Percentiles rank a stretch among this genome's conserved stretches.
phyloP scores from a whole-genome alignment of 2,113 vertebrate genomes.

The Gymnarchus niloticus region DNA sequence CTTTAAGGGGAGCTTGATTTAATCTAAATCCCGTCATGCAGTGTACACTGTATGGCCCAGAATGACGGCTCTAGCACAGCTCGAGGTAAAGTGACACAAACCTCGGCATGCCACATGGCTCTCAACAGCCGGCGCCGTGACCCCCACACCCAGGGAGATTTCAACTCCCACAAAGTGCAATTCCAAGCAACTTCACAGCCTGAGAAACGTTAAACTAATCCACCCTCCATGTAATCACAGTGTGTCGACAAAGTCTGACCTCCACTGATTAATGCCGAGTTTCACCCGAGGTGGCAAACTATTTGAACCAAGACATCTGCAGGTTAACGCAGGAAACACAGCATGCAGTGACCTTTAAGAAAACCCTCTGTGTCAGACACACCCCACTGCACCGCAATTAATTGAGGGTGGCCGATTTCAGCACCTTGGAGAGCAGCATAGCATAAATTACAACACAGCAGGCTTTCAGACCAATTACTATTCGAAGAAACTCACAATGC shows the following conservation, averaged over 20 bases:
- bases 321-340: background rate
- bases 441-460: background rate
- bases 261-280: background rate
- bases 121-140: background rate
- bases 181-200: background rate
- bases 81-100: background rate
- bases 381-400: background rate
- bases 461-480: background rate
- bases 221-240: background rate
- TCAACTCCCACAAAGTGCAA: too few relatives aligned
- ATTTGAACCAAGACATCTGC: background rate
- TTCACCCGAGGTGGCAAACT: background rate
- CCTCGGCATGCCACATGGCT: background rate
- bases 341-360: background rate
- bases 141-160: background rate
- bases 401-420: background rate
- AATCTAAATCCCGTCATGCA: background rate
- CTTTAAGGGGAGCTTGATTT: background rate
- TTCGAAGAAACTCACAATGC: background rate
- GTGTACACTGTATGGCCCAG: background rate
- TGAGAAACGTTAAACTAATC: background rate
- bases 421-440: constrained; percentile 2
- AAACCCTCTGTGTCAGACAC: background rate
- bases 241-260: background rate
- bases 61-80: background rate